Evolutionary conservation across 2,797 vertebrate species (phyloP).

Genomic region (Leptoclinus maculatus): DNA sequence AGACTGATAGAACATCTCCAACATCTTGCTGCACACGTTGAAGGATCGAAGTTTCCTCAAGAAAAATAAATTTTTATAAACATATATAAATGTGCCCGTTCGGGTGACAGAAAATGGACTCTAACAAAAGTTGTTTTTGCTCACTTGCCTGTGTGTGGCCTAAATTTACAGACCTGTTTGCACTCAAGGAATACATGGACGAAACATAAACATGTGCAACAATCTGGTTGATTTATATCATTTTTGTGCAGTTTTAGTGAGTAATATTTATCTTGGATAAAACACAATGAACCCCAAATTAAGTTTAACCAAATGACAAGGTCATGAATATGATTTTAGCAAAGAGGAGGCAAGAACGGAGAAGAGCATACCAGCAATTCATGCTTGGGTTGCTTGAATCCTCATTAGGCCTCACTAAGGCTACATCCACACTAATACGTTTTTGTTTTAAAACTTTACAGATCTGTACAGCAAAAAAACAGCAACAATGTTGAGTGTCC

Average conservation of each 20-base stretch:
- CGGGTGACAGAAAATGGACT: neutral
- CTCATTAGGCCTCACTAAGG: neutral
- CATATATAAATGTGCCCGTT: neutral
- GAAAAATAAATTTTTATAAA: neutral
- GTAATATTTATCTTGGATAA: neutral
- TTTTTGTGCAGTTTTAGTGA: neutral
- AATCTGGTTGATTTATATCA: neutral
- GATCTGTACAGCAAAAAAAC: slow-evolving; percentile 1
- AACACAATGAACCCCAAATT: neutral
- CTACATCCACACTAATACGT: neutral
- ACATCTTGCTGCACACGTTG: too few species aligned
- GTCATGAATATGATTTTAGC: slow-evolving; percentile 1
- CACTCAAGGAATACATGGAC: neutral
- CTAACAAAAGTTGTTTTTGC: neutral
- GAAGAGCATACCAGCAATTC: neutral
- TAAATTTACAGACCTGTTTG: neutral
- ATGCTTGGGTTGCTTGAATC: slow-evolving; percentile 2
- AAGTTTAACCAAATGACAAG: slow-evolving; percentile 1
- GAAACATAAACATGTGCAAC: neutral
- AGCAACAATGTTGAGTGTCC: neutral
- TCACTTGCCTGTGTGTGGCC: neutral
- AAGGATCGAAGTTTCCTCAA: too few species aligned
- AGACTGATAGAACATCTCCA: too few species aligned
- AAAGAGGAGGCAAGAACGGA: neutral
- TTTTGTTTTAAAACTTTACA: too few species aligned